phyloP scores from a whole-genome alignment of 2,797 vertebrate genomes.

The Cottoperca gobio region DNA sequence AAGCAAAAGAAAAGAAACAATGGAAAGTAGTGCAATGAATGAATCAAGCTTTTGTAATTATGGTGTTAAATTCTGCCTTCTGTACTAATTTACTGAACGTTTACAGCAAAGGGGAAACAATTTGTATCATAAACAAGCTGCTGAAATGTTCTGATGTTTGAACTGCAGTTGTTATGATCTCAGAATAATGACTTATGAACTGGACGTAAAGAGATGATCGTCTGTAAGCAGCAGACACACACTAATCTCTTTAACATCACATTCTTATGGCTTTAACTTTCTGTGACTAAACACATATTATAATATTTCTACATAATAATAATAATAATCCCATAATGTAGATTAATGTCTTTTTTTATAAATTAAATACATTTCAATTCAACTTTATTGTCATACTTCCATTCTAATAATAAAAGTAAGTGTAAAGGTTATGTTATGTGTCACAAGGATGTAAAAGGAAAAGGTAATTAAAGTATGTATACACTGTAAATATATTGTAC shows the following conservation, averaged over 20 bases:
- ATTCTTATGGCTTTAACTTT: neutral
- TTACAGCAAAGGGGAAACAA: neutral
- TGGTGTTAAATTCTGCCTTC: neutral
- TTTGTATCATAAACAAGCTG: neutral
- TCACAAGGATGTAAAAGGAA: neutral
- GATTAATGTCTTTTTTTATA: no score
- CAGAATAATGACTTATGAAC: neutral
- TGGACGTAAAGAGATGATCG: no score
- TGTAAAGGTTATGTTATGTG: neutral
- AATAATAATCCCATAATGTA: neutral
- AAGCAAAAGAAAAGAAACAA: neutral
- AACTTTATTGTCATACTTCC: neutral
- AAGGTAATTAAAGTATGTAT: neutral
- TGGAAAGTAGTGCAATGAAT: neutral
- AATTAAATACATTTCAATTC: no score
- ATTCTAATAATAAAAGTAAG: neutral
- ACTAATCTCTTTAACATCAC: neutral
- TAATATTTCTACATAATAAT: neutral
- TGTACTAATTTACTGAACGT: neutral
- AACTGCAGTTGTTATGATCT: slow-evolving; percentile 12
- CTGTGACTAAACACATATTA: neutral
- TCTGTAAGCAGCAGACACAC: no score
- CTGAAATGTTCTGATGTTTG: neutral
- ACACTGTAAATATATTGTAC: neutral
- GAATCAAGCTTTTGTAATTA: neutral